These are phyloP conservation scores for Gerris buenoi DNA, from an alignment of 1,140 invertebrate genomes.

Conservation along the genomic window DNA sequence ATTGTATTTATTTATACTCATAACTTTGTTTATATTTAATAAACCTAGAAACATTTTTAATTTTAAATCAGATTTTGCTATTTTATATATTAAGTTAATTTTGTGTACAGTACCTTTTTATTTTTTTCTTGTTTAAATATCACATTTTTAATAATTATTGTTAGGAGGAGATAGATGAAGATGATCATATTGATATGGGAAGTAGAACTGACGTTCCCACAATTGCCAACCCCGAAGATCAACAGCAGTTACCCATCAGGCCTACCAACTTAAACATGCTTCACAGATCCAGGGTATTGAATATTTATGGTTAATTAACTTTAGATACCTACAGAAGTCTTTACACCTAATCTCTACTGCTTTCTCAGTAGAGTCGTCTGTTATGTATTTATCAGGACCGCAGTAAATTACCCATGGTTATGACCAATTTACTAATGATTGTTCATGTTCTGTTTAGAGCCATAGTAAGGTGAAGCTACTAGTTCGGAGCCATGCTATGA, in stretches of 20 bases:
- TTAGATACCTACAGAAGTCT: no score
- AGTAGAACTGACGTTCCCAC: background rate
- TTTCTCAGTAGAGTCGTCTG: no score
- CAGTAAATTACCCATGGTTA: no score
- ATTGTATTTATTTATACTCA: no score
- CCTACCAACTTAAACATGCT: background rate
- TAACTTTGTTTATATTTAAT: background rate
- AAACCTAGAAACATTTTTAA: background rate
- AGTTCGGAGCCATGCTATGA: conserved; percentile 74
- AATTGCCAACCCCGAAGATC: background rate
- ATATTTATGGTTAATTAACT: background rate
- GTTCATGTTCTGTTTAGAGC: no score
- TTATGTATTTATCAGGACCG: no score
- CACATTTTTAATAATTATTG: no score
- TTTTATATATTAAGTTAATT: conserved; percentile 26
- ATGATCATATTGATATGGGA: background rate
- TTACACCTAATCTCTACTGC: no score
- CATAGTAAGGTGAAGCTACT: conserved; percentile 58
- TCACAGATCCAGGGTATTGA: conserved; percentile 1
- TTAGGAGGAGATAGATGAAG: background rate
- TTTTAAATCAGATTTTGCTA: background rate
- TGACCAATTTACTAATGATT: no score
- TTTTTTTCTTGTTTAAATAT: no score
- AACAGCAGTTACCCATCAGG: background rate
- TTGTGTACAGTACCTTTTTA: no score